Evolutionary conservation across 2,888 invertebrate species (phyloP).

Genomic region (Bombylius discolor): DNA sequence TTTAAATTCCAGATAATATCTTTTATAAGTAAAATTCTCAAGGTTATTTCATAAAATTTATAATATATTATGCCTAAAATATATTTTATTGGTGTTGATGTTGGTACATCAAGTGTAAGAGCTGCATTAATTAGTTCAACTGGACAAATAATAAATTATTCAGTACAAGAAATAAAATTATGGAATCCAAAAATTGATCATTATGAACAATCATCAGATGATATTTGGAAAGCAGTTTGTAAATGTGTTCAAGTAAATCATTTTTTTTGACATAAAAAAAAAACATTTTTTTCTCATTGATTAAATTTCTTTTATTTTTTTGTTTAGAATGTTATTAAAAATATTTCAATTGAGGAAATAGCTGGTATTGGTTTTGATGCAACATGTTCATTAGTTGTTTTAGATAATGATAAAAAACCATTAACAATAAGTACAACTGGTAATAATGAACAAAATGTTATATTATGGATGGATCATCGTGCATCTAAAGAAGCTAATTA

Average conservation of each 20-base stretch:
- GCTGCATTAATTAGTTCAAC: slow-evolving; percentile 61
- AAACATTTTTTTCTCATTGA: neutral
- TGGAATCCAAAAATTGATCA: slow-evolving; percentile 64
- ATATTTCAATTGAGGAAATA: slow-evolving; percentile 43
- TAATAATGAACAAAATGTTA: slow-evolving; percentile 61
- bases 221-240: slow-evolving; percentile 66
- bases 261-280: neutral
- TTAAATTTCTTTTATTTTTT: neutral
- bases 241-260: slow-evolving; percentile 57
- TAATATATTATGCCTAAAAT: slow-evolving; percentile 20
- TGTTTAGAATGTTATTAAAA: slow-evolving; percentile 45
- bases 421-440: slow-evolving; percentile 56
- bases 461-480: slow-evolving; percentile 89
- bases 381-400: slow-evolving; percentile 79
- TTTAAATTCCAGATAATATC: too few relatives aligned
- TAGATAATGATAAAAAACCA: slow-evolving; percentile 57
- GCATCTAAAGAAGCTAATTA: slow-evolving; percentile 63
- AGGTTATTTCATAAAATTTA: too few relatives aligned
- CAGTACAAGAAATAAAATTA: slow-evolving; percentile 54
- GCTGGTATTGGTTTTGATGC: slow-evolving; percentile 91
- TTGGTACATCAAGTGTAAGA: slow-evolving; percentile 82
- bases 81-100: slow-evolving; percentile 79
- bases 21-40: too few relatives aligned
- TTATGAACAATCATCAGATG: slow-evolving; percentile 82
- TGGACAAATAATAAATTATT: slow-evolving; percentile 53